Base-by-base conservation (phyloP, 2,888 invertebrate species). In the Antheraea assamensis region DNA sequence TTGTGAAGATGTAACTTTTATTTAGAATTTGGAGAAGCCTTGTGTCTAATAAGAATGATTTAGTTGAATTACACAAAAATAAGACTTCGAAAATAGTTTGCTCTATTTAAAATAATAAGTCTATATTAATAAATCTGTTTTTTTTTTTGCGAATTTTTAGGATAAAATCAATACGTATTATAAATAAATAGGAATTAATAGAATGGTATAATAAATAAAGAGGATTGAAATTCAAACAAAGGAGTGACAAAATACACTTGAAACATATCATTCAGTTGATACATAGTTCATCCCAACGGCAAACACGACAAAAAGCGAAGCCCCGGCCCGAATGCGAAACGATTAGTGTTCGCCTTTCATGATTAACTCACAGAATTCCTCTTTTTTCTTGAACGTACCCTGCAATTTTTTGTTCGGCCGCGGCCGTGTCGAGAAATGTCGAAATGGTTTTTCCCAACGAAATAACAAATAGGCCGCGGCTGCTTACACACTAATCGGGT, bases 391-490 rank as follows among this genome's bases (percentile, higher is more conserved):
- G 80, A 79, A 81, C 79, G 78, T 79, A 75, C 79, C 77, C 78
- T 76, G 75, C 76, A 79, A 78, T 83, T 82, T 81, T 80, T 84
- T 81, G 78, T 64, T 58, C 58, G 24, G 10, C 61, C 80, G 79
- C 76, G 75, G 79, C 81, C 76, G 76, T 78, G 77, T 80, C 77
- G 77, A 78, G 78, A 81, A 79, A 78, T 76, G 79, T 77, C 77
- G 75, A 78, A 80, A 78, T 79, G 83, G 78, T 82, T 88, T 88
- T 88, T 85, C 85, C 84, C 81, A 80, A 80, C 83, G 83, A 85
- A 88, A 87, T 88, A 90, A 88, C 88, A 90, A 88, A 89, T 90
- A 88, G 87, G 89, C 84, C 85, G 85, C 85, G 86, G 82, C 85
- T 86, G 87, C 87, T 90, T 88, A 89, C 83, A 86, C 86, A 83